Percentiles rank a stretch among this genome's conserved stretches.
Conservation (phyloP, 2,888 invertebrate species). For the Thecophora atra region DNA sequence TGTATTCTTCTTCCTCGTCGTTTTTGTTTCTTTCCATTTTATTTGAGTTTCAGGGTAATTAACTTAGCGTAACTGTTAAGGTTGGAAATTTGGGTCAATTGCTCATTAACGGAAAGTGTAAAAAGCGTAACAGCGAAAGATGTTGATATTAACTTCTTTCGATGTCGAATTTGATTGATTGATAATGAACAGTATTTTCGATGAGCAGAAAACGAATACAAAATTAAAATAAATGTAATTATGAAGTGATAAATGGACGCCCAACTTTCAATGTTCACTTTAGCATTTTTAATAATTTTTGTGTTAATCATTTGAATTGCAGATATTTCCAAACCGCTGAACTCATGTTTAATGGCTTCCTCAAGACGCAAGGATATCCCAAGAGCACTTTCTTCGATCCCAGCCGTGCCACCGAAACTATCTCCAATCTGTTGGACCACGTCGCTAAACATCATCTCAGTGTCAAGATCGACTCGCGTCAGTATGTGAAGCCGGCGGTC, state of each 20-base stretch:
- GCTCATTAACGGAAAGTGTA: conserved; percentile 28
- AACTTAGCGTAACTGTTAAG: no score
- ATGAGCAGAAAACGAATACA: no score
- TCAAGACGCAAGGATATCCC: conserved; percentile 80
- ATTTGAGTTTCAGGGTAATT: no score
- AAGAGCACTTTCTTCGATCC: conserved; percentile 76
- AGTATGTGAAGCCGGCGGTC: conserved; percentile 80
- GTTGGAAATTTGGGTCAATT: conserved; percentile 41
- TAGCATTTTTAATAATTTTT: no score
- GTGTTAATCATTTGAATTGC: conserved; percentile 43
- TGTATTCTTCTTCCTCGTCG: no score
- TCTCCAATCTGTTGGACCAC: conserved; percentile 75
- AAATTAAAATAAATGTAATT: no score
- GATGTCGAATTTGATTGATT: no score
- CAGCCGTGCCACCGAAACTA: conserved; percentile 75
- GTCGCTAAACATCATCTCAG: conserved; percentile 76
- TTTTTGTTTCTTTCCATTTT: no score
- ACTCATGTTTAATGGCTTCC: conserved; percentile 77
- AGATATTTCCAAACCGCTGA: conserved; percentile 77
- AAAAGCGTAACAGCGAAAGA: no score
- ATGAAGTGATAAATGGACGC: no score
- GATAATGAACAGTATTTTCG: no score
- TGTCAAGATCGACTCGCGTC: conserved; percentile 76
- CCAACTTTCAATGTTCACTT: neutral
- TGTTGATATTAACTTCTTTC: no score